phyloP scores from a whole-genome alignment of 2,797 vertebrate genomes.

The Synanceia verrucosa region DNA sequence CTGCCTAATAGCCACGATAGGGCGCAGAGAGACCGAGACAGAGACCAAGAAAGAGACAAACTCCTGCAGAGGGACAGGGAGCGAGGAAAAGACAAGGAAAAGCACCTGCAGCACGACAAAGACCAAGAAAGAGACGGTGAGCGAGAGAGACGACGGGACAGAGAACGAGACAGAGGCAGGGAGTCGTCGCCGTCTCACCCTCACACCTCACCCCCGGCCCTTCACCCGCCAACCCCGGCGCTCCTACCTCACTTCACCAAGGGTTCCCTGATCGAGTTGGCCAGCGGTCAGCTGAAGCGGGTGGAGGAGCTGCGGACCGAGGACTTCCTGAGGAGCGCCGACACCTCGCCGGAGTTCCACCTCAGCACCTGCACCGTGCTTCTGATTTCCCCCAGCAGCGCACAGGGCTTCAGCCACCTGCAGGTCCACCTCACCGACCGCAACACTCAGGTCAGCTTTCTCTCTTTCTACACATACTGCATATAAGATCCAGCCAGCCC shows the following conservation, averaged over 20 bases:
- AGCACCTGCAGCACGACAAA: constrained; percentile 62
- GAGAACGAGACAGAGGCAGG: constrained; percentile 60
- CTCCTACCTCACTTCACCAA: constrained; percentile 89
- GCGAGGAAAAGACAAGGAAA: constrained; percentile 66
- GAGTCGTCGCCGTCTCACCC: constrained; percentile 59
- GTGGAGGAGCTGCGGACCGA: constrained; percentile 85
- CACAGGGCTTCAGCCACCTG: constrained; percentile 83
- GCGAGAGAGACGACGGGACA: constrained; percentile 59
- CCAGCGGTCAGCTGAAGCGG: constrained; percentile 79
- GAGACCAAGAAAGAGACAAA: constrained; percentile 63
- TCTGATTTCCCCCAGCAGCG: constrained; percentile 77
- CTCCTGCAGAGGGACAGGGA: constrained; percentile 60
- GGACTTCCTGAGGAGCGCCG: constrained; percentile 84
- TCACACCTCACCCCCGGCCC: constrained; percentile 55
- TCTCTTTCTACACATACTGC: too few relatives aligned
- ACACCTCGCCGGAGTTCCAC: constrained; percentile 84
- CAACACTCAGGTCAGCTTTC: constrained; percentile 84
- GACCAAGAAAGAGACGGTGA: constrained; percentile 69
- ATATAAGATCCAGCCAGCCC: too few relatives aligned
- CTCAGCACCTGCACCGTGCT: constrained; percentile 85
- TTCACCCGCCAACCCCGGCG: constrained; percentile 67
- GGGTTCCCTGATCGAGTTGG: constrained; percentile 86
- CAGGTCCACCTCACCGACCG: constrained; percentile 85
- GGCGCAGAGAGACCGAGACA: constrained; percentile 62
- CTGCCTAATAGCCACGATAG: constrained; percentile 78